Percentiles rank a stretch among this genome's conserved stretches.
phyloP scores from a whole-genome alignment of 2,797 vertebrate species.

The Euthynnus affinis region DNA sequence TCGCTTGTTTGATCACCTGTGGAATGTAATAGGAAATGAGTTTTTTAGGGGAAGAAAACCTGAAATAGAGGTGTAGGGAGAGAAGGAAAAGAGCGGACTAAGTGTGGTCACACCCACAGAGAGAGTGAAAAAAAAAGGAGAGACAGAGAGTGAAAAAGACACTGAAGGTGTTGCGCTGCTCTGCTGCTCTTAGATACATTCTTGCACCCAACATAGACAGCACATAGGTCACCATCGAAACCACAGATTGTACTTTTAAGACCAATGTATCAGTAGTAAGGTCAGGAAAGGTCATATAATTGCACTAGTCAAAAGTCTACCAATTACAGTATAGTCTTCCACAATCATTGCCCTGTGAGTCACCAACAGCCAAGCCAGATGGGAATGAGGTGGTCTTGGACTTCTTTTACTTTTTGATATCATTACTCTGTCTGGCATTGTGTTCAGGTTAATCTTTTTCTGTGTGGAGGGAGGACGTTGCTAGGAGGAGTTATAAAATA shows the following conservation, averaged over 20 bases:
- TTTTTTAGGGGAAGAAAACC: background rate
- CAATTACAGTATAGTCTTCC: background rate
- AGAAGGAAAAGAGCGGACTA: background rate
- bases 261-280: constrained; percentile 9
- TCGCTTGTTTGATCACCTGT: constrained; percentile 16
- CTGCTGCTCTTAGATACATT: constrained; percentile 9
- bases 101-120: background rate
- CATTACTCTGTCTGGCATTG: background rate
- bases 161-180: constrained; percentile 1
- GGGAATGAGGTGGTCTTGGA: constrained; percentile 1
- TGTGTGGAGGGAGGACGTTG: background rate
- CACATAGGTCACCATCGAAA: constrained; percentile 31
- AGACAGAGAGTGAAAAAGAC: background rate
- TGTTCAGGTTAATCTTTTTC: too few relatives aligned
- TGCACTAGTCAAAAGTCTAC: background rate
- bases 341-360: background rate
- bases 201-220: background rate
- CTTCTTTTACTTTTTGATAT: background rate
- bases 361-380: background rate
- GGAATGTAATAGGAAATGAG: background rate
- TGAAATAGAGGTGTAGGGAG: background rate
- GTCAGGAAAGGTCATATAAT: constrained; percentile 23
- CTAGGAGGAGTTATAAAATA: background rate
- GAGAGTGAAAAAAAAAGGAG: background rate
- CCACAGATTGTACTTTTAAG: constrained; percentile 20